Evolutionary conservation across 2,113 vertebrate species (phyloP).

Genomic region (Lycocorax pyrrhopterus): DNA sequence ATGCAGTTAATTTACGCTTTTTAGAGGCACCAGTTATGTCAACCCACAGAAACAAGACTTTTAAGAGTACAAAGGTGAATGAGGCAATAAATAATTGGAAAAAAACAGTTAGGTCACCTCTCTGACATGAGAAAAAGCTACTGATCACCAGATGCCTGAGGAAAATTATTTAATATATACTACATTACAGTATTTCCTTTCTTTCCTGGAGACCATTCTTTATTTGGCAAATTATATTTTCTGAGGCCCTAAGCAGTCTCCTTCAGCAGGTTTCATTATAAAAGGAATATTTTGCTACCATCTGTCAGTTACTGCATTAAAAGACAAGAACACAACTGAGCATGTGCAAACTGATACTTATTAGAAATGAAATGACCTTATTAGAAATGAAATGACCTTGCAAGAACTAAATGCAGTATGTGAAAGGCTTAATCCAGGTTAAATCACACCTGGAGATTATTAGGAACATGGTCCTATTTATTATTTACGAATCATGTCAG

Average conservation of each 20-base stretch:
- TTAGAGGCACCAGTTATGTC: neutral
- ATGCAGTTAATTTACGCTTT: neutral
- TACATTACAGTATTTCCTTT: neutral
- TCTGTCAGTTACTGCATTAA: slow-evolving; percentile 42
- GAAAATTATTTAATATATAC: neutral
- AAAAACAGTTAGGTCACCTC: neutral
- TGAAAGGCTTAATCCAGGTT: slow-evolving; percentile 28
- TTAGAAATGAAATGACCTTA: neutral
- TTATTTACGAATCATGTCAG: neutral
- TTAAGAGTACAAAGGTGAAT: neutral
- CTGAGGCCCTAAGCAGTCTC: neutral
- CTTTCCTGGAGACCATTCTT: slow-evolving; percentile 9
- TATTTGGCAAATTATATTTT: slow-evolving; percentile 24
- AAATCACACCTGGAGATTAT: slow-evolving; percentile 21
- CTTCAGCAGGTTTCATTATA: slow-evolving; percentile 37
- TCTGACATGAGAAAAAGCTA: neutral
- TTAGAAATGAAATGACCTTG: slow-evolving; percentile 34
- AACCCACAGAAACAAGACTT: neutral
- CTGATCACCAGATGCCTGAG: neutral
- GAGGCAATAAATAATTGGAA: neutral
- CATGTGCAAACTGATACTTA: neutral
- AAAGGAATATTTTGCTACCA: slow-evolving; percentile 44
- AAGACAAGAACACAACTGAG: neutral
- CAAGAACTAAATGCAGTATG: neutral
- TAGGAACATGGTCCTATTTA: neutral